Evolutionary conservation across 2,888 invertebrate genomes (phyloP), one percentile per base, ranked within the genome.

Genomic region (Liposcelis brunnea): DNA sequence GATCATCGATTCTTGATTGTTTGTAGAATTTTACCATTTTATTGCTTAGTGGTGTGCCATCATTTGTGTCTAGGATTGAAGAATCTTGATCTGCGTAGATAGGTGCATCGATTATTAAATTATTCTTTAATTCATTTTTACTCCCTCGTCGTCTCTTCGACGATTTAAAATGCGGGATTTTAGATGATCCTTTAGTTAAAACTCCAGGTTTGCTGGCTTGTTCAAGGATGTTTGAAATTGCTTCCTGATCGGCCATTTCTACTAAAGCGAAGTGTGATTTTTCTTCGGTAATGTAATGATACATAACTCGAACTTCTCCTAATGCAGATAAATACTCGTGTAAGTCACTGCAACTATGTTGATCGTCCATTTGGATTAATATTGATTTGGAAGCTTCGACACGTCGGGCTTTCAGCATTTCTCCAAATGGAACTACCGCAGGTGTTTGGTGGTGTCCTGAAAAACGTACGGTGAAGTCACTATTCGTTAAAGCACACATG

Each of bases 281-380:
- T 18, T 40, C 21, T 18, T 12, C 10, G 16, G 40, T 40, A 5
- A 15, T 7, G 54, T 79, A 85, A 58, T 82, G 80, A 55, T 77
- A 72, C 56, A 80, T 71, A 46, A 67, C 68, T 49, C 70, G 64
- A 44, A 85, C 65, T 6, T 56, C 60, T 3, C 80, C 80, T 61
- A 75, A 75, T 52, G 70, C 63, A 19, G 67, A 68, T 60, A 84
- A 84, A 56, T 81, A 79, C 5, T 68, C 63, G 58, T 75, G 69
- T 45, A 84, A 63, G 61, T 82, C 79, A 38, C 59, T 60, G 53
- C 70, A 74, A 0, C 79, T 80, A 42, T 73, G 69, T 43, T 74
- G 69, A 0, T 81, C 78, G 55, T 76, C 74, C 2, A 84, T 77
- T 65, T 83, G 82, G 2, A 85, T 73, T 21, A 85, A 62, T 45